A percentile compares a stretch with the other conserved stretches of the same genome.
These are phyloP conservation scores for Leptosomus discolor DNA, from an alignment of 2,113 vertebrate species.

Conservation along the genomic window DNA sequence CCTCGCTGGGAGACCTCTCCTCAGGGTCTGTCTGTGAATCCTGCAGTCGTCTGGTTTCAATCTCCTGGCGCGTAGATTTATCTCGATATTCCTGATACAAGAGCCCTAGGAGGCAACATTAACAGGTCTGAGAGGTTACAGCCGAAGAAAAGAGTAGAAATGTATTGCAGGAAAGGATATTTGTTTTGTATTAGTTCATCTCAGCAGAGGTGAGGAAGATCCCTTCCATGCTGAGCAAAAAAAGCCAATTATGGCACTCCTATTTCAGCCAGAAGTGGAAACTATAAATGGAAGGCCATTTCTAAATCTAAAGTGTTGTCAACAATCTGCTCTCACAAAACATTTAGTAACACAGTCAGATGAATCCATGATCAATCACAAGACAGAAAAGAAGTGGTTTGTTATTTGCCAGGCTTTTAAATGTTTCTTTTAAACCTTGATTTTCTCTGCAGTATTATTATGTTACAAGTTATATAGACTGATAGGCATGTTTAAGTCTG, in stretches of 20 bases:
- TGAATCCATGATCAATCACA: neutral
- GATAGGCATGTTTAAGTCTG: neutral
- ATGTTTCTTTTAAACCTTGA: neutral
- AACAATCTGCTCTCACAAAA: constrained; percentile 11
- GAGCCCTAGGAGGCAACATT: constrained; percentile 75
- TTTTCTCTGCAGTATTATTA: neutral
- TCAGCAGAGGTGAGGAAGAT: neutral
- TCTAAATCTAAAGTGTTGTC: neutral
- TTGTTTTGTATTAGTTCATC: neutral
- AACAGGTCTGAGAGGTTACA: neutral
- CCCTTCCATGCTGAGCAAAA: neutral
- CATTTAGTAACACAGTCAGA: neutral
- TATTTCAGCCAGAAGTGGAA: neutral
- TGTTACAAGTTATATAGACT: neutral
- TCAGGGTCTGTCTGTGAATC: constrained; percentile 74
- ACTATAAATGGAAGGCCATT: constrained; percentile 10
- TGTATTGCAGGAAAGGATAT: neutral
- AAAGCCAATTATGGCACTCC: neutral
- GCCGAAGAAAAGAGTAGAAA: neutral
- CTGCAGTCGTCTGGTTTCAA: constrained; percentile 86
- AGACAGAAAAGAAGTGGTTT: neutral
- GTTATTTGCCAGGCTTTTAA: neutral
- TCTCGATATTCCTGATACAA: constrained; percentile 97
- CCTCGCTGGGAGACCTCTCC: constrained; percentile 5
- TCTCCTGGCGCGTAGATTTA: constrained; percentile 91